Percentiles rank a stretch among this genome's conserved stretches.
These are phyloP conservation scores for Channa maculata DNA, from an alignment of 2,113 vertebrate species.

Conservation along the genomic window DNA sequence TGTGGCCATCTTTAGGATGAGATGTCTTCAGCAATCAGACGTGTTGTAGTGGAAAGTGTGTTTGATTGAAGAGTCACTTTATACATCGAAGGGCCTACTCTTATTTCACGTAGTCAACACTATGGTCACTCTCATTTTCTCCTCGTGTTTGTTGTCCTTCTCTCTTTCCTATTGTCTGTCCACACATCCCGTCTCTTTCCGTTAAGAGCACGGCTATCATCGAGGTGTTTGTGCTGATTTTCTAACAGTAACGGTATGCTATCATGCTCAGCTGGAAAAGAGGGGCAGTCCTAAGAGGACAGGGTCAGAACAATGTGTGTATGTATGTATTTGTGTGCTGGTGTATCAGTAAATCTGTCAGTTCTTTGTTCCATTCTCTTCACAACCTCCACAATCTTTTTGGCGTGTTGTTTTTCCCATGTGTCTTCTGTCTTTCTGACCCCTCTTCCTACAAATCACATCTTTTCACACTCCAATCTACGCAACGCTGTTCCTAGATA, in stretches of 20 bases:
- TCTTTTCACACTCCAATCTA: background rate
- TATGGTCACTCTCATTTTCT: slow-evolving; percentile 48
- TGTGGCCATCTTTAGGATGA: slow-evolving; percentile 39
- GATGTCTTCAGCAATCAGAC: slow-evolving; percentile 74
- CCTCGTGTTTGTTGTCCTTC: slow-evolving; percentile 59
- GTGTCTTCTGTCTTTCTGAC: background rate
- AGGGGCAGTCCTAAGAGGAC: slow-evolving; percentile 12
- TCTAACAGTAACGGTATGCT: slow-evolving; percentile 24
- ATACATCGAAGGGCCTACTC: slow-evolving; percentile 56
- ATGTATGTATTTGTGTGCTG: background rate
- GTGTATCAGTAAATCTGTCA: slow-evolving; percentile 1
- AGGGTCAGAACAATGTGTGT: slow-evolving; percentile 4
- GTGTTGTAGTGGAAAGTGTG: slow-evolving; percentile 48
- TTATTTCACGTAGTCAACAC: slow-evolving; percentile 62
- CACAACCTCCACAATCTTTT: background rate
- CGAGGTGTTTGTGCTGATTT: slow-evolving; percentile 58
- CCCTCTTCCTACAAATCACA: background rate
- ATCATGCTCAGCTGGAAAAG: slow-evolving; percentile 18
- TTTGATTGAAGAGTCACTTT: slow-evolving; percentile 81
- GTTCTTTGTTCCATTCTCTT: background rate
- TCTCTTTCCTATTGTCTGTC: slow-evolving; percentile 28
- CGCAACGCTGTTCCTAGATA: background rate
- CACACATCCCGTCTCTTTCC: slow-evolving; percentile 10
- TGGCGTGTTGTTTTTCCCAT: background rate
- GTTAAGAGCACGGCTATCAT: slow-evolving; percentile 45